phyloP scores from a whole-genome alignment of 2,888 invertebrate species.

The Tetheella fluctuosa region DNA sequence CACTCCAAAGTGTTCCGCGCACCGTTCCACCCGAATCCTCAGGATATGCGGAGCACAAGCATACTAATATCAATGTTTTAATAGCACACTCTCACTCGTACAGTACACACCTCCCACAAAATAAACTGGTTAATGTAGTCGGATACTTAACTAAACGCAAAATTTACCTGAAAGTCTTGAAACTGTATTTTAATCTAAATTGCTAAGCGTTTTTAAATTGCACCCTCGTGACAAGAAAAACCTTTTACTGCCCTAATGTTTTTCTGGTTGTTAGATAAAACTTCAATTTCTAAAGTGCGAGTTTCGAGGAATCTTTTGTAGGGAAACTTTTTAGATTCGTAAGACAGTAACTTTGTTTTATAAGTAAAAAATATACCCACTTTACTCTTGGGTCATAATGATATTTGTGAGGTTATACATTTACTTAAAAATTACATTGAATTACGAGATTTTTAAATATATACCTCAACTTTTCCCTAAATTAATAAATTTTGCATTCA shows the following conservation, averaged over 20 bases:
- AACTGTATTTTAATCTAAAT: constrained; percentile 20
- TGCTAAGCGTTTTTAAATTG: constrained; percentile 36
- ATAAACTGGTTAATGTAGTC: too few relatives aligned
- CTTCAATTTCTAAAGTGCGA: constrained; percentile 30
- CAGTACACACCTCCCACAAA: too few relatives aligned
- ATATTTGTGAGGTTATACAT: neutral
- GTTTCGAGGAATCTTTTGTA: constrained; percentile 29
- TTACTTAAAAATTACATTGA: too few relatives aligned
- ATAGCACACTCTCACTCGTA: too few relatives aligned
- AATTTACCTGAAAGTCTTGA: constrained; percentile 22
- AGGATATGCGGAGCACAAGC: too few relatives aligned
- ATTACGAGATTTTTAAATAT: too few relatives aligned
- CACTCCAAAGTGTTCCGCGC: too few relatives aligned
- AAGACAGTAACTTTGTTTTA: constrained; percentile 15
- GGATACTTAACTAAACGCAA: too few relatives aligned
- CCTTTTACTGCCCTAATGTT: constrained; percentile 37
- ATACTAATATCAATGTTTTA: too few relatives aligned
- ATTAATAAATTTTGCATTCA: too few relatives aligned
- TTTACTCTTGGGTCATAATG: neutral
- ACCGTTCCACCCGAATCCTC: too few relatives aligned
- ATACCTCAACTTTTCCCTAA: too few relatives aligned
- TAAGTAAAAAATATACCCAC: neutral
- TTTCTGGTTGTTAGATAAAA: constrained; percentile 33
- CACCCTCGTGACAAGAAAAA: constrained; percentile 39
- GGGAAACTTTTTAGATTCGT: constrained; percentile 34